phyloP scores from a whole-genome alignment of 2,797 vertebrate genomes.

The Onychomys arenicola region DNA sequence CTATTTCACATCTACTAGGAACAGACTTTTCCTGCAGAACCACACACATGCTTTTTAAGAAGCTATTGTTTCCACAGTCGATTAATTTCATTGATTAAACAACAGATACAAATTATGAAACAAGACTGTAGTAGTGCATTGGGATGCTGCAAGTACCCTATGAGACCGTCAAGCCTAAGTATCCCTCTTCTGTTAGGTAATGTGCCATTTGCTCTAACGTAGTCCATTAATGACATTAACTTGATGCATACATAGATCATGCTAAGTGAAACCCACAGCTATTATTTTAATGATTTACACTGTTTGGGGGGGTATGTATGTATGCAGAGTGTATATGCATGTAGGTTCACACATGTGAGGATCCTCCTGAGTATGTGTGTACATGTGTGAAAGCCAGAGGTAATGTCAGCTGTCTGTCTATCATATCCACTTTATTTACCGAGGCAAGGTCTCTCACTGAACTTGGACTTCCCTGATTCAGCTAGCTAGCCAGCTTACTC shows the following conservation, averaged over 20 bases:
- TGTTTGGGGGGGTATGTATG: not conserved
- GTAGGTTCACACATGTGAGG: not conserved
- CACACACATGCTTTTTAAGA: not conserved
- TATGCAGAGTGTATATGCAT: no score
- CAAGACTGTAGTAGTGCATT: not conserved
- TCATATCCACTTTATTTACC: not conserved
- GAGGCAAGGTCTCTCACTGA: no score
- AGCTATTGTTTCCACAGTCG: not conserved
- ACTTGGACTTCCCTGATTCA: not conserved
- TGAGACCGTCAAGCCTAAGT: not conserved
- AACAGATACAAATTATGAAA: not conserved
- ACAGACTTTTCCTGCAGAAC: not conserved
- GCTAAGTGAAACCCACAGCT: conserved; percentile 29
- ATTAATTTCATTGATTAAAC: not conserved
- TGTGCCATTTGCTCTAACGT: not conserved
- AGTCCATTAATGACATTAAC: not conserved
- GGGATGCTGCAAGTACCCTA: not conserved
- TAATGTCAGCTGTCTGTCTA: not conserved
- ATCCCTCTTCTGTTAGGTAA: conserved; percentile 1
- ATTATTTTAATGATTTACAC: not conserved
- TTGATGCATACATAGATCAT: not conserved
- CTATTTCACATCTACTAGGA: not conserved
- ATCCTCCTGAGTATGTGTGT: not conserved
- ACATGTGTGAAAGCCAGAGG: not conserved
- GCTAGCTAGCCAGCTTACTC: not conserved